These are phyloP conservation scores for Chaitophorus viminalis DNA, from an alignment of 2,888 invertebrate genomes.

Conservation along the genomic window DNA sequence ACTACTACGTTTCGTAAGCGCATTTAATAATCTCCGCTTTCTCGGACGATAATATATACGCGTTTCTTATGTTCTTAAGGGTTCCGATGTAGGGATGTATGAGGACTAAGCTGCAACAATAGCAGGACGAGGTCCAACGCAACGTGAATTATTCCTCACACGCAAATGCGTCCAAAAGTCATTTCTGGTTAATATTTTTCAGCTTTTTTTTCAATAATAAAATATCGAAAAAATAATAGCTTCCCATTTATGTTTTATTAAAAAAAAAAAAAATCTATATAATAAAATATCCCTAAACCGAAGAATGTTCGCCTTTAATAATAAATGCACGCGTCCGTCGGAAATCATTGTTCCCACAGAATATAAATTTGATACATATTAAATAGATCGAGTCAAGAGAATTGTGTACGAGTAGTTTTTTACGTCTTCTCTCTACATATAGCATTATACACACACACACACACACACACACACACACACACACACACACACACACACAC, in stretches of 20 bases:
- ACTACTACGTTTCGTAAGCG: neutral
- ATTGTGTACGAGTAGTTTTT: conserved; percentile 31
- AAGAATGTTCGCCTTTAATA: conserved; percentile 24
- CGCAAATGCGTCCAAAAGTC: conserved; percentile 26
- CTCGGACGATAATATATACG: conserved; percentile 1
- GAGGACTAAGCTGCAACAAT: neutral
- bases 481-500: neutral
- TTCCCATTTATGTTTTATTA: conserved; percentile 26
- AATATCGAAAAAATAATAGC: conserved; percentile 25
- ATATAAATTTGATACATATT: conserved; percentile 37
- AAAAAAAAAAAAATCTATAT: neutral
- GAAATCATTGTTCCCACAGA: conserved; percentile 21
- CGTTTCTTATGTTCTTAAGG: conserved; percentile 31
- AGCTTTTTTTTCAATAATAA: conserved; percentile 20
- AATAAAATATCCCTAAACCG: neutral
- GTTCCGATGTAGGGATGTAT: neutral
- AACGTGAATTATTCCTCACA: conserved; percentile 23
- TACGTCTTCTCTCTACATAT: neutral
- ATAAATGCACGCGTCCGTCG: conserved; percentile 20
- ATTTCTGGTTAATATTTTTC: conserved; percentile 25
- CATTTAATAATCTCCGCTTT: conserved; percentile 45
- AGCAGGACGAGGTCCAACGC: neutral
- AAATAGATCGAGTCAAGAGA: conserved; percentile 17
- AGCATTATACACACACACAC: neutral
- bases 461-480: neutral